A percentile compares a stretch with the other conserved stretches of the same genome.
Evolutionary conservation across 2,113 vertebrate genomes (phyloP).

Genomic region (Lepisosteus oculatus): DNA sequence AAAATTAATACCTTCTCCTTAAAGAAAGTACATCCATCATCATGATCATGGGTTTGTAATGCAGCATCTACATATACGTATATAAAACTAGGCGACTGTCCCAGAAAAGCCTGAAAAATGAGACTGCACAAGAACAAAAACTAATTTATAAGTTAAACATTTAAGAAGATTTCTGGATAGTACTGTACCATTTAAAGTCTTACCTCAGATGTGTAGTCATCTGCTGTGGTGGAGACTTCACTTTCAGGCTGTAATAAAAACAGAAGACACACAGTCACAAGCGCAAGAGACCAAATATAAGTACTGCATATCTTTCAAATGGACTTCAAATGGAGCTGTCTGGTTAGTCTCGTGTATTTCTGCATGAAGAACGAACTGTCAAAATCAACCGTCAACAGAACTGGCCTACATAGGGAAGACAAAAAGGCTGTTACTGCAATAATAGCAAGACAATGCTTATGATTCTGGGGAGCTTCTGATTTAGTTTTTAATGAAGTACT

Average conservation of each 20-base stretch:
- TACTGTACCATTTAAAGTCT: slow-evolving; percentile 36
- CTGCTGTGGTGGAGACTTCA: slow-evolving; percentile 87
- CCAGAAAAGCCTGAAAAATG: too few species aligned
- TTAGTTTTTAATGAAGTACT: too few species aligned
- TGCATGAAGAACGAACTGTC: background rate
- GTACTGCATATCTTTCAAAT: too few species aligned
- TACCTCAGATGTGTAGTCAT: slow-evolving; percentile 96
- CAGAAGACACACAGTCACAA: slow-evolving; percentile 2
- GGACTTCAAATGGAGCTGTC: background rate
- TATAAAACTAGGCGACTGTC: too few species aligned
- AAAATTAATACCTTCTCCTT: too few species aligned
- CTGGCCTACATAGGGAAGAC: slow-evolving; percentile 15
- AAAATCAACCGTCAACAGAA: background rate
- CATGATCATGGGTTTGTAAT: too few species aligned
- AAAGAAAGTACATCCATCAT: too few species aligned
- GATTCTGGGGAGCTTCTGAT: background rate
- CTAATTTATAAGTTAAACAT: too few species aligned
- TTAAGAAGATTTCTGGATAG: too few species aligned
- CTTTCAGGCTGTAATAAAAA: slow-evolving; percentile 81
- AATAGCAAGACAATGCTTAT: background rate
- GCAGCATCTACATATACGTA: too few species aligned
- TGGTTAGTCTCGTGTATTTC: background rate
- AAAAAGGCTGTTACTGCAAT: background rate
- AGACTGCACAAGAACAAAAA: too few species aligned
- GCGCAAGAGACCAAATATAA: too few species aligned